Evolutionary conservation across 2,888 invertebrate species (phyloP).

Genomic region (Toxonevra muliebris): DNA sequence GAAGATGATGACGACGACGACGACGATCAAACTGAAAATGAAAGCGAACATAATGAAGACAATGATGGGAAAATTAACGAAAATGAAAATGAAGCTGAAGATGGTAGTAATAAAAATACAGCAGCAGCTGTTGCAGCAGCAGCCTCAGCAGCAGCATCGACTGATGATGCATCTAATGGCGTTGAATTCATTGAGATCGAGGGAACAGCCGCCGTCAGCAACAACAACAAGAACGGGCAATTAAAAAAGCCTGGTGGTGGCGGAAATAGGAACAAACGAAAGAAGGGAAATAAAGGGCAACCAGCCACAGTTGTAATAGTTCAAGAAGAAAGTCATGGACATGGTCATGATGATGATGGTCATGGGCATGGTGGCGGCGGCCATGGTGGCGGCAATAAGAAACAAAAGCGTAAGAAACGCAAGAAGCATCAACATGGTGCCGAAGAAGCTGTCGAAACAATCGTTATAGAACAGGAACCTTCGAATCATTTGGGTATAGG

Average conservation of each 20-base stretch:
- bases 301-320: slow-evolving; percentile 58
- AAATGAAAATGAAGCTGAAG: slow-evolving; percentile 35
- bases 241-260: slow-evolving; percentile 50
- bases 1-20: slow-evolving; percentile 27
- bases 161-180: slow-evolving; percentile 41
- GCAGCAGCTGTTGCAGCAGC: slow-evolving; percentile 19
- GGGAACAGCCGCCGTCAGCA: slow-evolving; percentile 37
- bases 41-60: slow-evolving; percentile 35
- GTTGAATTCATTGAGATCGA: slow-evolving; percentile 58
- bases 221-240: slow-evolving; percentile 22
- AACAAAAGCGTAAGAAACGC: slow-evolving; percentile 55
- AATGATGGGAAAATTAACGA: slow-evolving; percentile 38
- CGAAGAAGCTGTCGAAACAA: slow-evolving; percentile 27
- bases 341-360: slow-evolving; percentile 34
- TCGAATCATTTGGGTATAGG: slow-evolving; percentile 50
- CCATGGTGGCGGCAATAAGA: slow-evolving; percentile 46
- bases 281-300: slow-evolving; percentile 46
- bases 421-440: slow-evolving; percentile 51
- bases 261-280: slow-evolving; percentile 50
- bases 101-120: slow-evolving; percentile 33
- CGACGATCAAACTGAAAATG: slow-evolving; percentile 26
- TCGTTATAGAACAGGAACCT: slow-evolving; percentile 46
- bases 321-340: slow-evolving; percentile 45
- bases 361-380: slow-evolving; percentile 40
- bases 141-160: slow-evolving; percentile 22